phyloP scores from a whole-genome alignment of 2,797 vertebrate species.

The Mus spretus region DNA sequence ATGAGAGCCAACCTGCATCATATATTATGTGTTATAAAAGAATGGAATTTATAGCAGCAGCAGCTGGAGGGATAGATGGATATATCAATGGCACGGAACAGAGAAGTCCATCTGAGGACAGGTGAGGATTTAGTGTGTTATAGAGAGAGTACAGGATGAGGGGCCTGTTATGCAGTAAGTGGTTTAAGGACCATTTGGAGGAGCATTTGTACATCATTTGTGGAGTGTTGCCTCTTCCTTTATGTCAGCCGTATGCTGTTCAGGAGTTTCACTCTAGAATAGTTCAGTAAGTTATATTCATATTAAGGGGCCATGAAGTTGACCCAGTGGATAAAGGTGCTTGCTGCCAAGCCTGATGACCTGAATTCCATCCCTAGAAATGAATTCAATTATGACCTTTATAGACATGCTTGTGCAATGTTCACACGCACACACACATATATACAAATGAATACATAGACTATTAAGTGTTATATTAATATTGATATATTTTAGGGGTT shows the following conservation, averaged over 20 bases:
- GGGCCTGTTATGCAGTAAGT: background rate
- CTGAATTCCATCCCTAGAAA: background rate
- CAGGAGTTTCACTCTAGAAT: background rate
- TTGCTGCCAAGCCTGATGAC: background rate
- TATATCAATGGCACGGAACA: conserved; percentile 31
- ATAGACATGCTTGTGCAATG: background rate
- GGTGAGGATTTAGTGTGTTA: conserved; percentile 58
- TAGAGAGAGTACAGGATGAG: conserved; percentile 31
- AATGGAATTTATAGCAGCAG: conserved; percentile 49
- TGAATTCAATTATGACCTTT: background rate
- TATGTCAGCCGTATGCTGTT: conserved; percentile 16
- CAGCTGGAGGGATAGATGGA: conserved; percentile 38
- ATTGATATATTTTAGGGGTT: background rate
- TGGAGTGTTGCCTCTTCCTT: background rate
- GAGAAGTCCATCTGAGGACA: conserved; percentile 41
- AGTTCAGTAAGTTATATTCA: conserved; percentile 14
- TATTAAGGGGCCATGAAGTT: background rate
- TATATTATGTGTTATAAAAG: conserved; percentile 59
- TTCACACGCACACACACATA: background rate
- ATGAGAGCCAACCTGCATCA: conserved; percentile 62
- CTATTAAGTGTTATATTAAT: background rate
- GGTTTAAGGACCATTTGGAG: conserved; percentile 15
- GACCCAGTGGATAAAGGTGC: background rate
- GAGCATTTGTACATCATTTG: background rate
- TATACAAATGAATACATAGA: background rate